A percentile compares a stretch with the other conserved stretches of the same genome.
These are phyloP conservation scores for Datnioides undecimradiatus DNA, from an alignment of 2,113 vertebrate genomes.

Conservation along the genomic window DNA sequence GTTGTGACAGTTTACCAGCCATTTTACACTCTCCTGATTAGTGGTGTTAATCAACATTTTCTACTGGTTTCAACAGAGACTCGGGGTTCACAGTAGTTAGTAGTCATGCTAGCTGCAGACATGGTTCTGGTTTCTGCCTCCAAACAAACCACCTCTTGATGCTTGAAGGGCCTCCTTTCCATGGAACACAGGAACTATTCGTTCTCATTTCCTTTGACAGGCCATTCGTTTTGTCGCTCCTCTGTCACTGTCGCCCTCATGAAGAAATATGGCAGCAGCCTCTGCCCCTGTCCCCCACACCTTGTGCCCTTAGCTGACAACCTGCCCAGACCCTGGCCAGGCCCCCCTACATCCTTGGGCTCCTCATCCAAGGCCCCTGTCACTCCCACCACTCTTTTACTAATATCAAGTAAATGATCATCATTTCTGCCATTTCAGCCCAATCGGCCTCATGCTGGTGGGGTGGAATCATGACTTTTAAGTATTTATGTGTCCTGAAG, in stretches of 20 bases:
- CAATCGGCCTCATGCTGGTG: not conserved
- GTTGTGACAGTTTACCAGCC: not conserved
- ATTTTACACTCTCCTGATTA: not conserved
- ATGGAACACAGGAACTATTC: conserved; percentile 79
- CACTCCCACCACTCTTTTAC: not conserved
- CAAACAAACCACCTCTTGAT: conserved; percentile 72
- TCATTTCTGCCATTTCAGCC: conserved; percentile 15
- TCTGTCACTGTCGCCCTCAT: conserved; percentile 83
- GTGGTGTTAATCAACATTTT: not conserved
- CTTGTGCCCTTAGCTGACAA: conserved; percentile 72
- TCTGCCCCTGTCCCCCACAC: conserved; percentile 70
- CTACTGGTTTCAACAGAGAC: not conserved
- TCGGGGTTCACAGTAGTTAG: conserved; percentile 8
- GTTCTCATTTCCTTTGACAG: conserved; percentile 86
- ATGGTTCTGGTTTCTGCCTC: conserved; percentile 47
- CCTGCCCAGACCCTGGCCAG: conserved; percentile 40
- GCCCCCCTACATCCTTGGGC: conserved; percentile 12
- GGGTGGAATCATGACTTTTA: not conserved
- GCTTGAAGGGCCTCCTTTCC: conserved; percentile 80
- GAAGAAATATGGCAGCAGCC: conserved; percentile 85
- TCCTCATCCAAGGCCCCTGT: conserved; percentile 30
- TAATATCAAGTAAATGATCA: conserved; percentile 37
- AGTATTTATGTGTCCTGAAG: not conserved
- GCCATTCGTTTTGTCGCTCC: conserved; percentile 83
- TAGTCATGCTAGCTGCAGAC: conserved; percentile 42